Evolutionary conservation across 1,140 invertebrate genomes (phyloP), one percentile per base, ranked within the genome.

Genomic region (Phymastichus coffea): DNA sequence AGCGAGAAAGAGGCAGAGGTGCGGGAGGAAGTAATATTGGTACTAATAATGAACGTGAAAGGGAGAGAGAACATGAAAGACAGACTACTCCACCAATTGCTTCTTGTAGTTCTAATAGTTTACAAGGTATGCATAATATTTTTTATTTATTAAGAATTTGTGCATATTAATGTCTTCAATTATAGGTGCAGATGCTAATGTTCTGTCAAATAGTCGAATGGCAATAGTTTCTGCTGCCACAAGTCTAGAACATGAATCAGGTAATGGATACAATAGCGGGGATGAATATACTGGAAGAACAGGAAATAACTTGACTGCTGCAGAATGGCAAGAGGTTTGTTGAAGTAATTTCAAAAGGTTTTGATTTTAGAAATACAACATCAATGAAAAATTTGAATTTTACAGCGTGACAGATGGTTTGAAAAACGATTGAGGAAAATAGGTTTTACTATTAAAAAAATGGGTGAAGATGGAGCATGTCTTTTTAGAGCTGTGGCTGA

Each of bases 391-490:
- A 48, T 26, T 51, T 51, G 10, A 44, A 40, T 30, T 54, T 41
- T 75, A 25, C 66, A 85, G 77, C 84, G 85, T 53, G 88, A 90
- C 62, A 74, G 81, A 54, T 80, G 83, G 68, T 92, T 92, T 78
- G 87, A 88, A 66, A 88, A 89, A 61, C 85, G 85, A 61, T 84
- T 92, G 80, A 80, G 85, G 37, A 88, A 86, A 70, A 84, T 87
- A 65, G 92, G 92, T 38, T 89, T 90, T 67, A 82, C 87, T 49
- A 88, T 97, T n/a, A 94, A 94, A 72, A 85, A 89, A 63, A 95
- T 96, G 85, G 87, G 86, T 55, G 91, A 95, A 76, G 94, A 97
- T 80, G 94, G 94, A n/a, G 93, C 94, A 22, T 97, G 94, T 75
- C 75, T 97, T 8, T 97, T 97, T 75, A 81, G 94, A 68, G 91